These are phyloP conservation scores for Lagodon rhomboides DNA, from an alignment of 2,797 vertebrate genomes.

Conservation along the genomic window DNA sequence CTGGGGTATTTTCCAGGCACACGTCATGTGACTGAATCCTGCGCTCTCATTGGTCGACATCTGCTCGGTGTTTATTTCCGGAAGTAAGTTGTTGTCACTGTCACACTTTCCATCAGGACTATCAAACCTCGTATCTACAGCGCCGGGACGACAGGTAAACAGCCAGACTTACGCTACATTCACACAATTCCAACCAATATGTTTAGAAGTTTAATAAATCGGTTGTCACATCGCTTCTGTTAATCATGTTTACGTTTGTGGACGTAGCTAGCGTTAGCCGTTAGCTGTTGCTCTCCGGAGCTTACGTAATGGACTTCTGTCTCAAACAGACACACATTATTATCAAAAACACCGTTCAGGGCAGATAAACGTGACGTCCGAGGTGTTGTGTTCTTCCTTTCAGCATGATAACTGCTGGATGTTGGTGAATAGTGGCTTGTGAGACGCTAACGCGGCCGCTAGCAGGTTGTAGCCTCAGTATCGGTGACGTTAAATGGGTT, in stretches of 20 bases:
- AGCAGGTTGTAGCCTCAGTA: constrained; percentile 13
- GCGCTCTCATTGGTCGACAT: constrained; percentile 59
- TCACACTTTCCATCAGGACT: constrained; percentile 60
- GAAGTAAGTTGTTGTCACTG: constrained; percentile 72
- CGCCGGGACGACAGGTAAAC: constrained; percentile 55
- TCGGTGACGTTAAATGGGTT: constrained; percentile 15
- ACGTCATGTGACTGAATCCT: constrained; percentile 61
- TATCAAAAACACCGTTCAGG: background rate
- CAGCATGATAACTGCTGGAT: rapidly evolving
- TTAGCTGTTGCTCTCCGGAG: constrained; percentile 48
- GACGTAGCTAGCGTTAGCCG: constrained; percentile 57
- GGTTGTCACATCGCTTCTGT: background rate
- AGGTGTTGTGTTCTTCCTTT: rapidly evolving
- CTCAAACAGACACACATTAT: background rate
- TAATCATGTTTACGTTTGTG: constrained; percentile 7
- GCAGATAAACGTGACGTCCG: rapidly evolving
- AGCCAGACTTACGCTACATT: rapidly evolving
- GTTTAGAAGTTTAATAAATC: too few relatives aligned
- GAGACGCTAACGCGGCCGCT: constrained; percentile 9
- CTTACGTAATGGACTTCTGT: constrained; percentile 65
- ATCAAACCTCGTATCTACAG: constrained; percentile 15
- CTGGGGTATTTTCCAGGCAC: background rate
- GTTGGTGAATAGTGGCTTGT: rapidly evolving
- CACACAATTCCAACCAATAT: rapidly evolving
- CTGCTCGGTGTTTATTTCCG: constrained; percentile 80